These are phyloP conservation scores for Chlorodrepanis virens DNA, from an alignment of 2,113 vertebrate species.

Conservation along the genomic window DNA sequence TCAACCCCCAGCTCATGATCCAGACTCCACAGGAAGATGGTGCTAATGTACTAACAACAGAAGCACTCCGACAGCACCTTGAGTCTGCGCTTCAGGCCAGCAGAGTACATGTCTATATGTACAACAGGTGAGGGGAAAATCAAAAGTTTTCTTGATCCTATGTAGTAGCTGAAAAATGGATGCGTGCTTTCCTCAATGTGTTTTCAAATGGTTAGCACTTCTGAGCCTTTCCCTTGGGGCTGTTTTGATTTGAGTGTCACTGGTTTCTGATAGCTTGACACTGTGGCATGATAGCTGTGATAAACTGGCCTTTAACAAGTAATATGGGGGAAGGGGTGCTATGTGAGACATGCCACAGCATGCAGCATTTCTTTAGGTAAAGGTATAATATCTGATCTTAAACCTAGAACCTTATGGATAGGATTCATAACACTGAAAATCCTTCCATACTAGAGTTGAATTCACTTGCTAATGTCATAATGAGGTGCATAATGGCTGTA, in stretches of 20 bases:
- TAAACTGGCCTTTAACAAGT: background rate
- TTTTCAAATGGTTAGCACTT: background rate
- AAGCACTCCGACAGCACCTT: slow-evolving; percentile 92
- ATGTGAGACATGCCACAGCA: background rate
- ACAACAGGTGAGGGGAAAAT: slow-evolving; percentile 84
- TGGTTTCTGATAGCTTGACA: background rate
- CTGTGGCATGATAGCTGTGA: background rate
- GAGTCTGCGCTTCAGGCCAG: slow-evolving; percentile 94
- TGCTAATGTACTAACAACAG: slow-evolving; percentile 88
- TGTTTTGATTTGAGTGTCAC: background rate
- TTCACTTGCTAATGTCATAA: background rate
- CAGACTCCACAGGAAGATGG: slow-evolving; percentile 94
- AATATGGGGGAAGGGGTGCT: background rate
- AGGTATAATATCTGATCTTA: background rate
- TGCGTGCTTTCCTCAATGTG: fast-evolving
- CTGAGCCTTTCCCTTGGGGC: background rate
- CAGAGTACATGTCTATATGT: slow-evolving; percentile 95
- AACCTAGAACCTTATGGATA: background rate
- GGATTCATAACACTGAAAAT: background rate
- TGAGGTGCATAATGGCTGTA: background rate
- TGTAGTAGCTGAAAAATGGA: background rate
- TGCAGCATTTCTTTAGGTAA: background rate
- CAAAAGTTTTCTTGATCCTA: background rate
- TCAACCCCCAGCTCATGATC: slow-evolving; percentile 98
- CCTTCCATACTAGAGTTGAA: background rate